Evolutionary conservation across 2,888 invertebrate species (phyloP), one percentile per base, ranked within the genome.

Genomic region (Melanchra persicariae): DNA sequence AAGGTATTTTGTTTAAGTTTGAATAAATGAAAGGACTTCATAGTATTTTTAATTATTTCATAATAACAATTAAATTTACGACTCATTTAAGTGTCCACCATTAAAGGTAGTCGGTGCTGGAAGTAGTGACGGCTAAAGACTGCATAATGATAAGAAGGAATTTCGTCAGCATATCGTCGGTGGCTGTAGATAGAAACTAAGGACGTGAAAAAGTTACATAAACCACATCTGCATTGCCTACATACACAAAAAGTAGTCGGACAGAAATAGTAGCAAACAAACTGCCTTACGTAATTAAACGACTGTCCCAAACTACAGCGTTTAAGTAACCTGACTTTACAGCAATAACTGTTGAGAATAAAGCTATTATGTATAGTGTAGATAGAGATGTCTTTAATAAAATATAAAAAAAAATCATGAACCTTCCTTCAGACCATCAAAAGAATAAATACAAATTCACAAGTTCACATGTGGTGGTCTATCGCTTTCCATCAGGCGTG

Each of bases 271-370:
- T 34, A 26, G 34, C 6, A 43, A 67, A 62, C 17, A 37, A 59
- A 61, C 40, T 43, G 43, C 26, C 34, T 79, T 79, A 74, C 47
- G 40, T 77, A 77, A 79, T 49, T 17, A 45, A 47, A 79, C 24
- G 49, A 55, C 19, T 55, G 51, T 22, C 45, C 62, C 51, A 54
- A 63, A 62, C 43, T 57, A 12, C 30, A 26, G n/a, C 34, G 5
- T 47, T 76, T 79, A 77, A 67, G 30, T 79, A 67, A 79, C 37
- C 40, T 24, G 54, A 65, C 26, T 59, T 58, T 40, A 54, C 19
- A 59, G n/a, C 17, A 40, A 49, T 52, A 61, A 70, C 54, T 15
- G 43, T 47, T 17, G 30, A 57, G 22, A 37, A 58, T 40, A 61
- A 47, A 60, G 30, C 6, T 7, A 57, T 45, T 37, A n/a, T 17